Base-by-base conservation (phyloP, 2,113 vertebrate species). In the Ondatra zibethicus region DNA sequence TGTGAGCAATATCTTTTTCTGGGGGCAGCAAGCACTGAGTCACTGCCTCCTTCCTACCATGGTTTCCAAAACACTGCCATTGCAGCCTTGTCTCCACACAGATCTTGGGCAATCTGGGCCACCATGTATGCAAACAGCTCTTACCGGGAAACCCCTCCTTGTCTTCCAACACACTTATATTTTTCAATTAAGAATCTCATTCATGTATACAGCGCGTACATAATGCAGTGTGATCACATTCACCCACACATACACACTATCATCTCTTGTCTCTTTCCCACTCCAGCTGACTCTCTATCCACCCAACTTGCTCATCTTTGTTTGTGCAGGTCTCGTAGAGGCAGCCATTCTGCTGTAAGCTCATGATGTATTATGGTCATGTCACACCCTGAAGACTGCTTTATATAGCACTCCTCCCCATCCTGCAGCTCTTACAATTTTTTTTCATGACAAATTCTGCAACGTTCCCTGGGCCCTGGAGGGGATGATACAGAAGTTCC, bases 61-160 rank as follows among this genome's bases (percentile, higher is more conserved):
- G 97, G 97, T 98, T 97, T 98, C 97, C 98, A 98, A 98, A 98
- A 98, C 96, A 98, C 93, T 93, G 96, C 91, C 87, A 95, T 75
- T 96, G 96, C 96, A 72, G 31, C 47, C 92, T 93, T 82, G 96
- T 98, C 97, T 97, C 96, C 94, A 81, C 31, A 91, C 81, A 95
- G 91, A 92, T 93, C 95, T 93, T 42, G 0, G 42, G 31, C 36
- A 14, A 86, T 78, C 86, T 89, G 88, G 81, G 96, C 94, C 88
- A 96, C 85, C 77, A 5, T 19, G 25, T 58, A 76, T 4, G 9
- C 91, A 97, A 89, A 95, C 80, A 70, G 82, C 52, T 95, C 75
- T 52, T 52, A 7, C 39, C 58, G 63, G 93, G 82, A 68, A 92
- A 85, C 89, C 93, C 92, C 80, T 88, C 42, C 19, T 31, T 75